These are phyloP conservation scores for Metellina segmentata DNA, from an alignment of 2,888 invertebrate species.

Conservation along the genomic window DNA sequence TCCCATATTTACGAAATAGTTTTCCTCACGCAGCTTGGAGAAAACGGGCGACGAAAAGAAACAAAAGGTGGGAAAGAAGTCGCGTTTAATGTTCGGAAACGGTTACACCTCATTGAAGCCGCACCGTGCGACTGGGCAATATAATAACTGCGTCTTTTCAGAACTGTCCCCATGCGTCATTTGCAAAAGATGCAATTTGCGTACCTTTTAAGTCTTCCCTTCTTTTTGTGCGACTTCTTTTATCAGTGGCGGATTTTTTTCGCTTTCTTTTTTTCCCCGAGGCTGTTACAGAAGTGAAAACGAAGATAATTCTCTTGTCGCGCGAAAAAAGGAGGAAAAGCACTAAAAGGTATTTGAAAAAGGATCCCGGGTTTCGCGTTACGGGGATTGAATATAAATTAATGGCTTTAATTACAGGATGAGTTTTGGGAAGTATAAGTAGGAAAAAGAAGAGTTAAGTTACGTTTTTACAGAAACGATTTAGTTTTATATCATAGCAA, in stretches of 20 bases:
- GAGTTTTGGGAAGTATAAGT: background rate
- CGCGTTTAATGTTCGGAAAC: conserved; percentile 19
- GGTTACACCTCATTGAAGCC: conserved; percentile 28
- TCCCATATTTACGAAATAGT: background rate
- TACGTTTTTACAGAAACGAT: background rate
- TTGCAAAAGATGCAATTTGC: conserved; percentile 28
- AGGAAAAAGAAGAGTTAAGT: background rate
- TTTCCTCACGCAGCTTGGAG: conserved; percentile 12
- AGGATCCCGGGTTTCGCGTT: background rate
- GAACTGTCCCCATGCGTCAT: conserved; percentile 15
- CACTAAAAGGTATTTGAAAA: background rate
- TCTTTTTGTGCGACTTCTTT: background rate
- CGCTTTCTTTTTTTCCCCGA: too few species aligned
- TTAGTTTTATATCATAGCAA: too few species aligned
- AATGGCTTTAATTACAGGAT: background rate
- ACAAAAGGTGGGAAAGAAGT: conserved; percentile 1
- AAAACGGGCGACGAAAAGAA: background rate
- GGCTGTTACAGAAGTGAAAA: background rate
- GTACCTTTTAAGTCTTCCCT: background rate
- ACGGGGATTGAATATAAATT: background rate
- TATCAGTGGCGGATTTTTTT: background rate
- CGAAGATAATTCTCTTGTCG: background rate
- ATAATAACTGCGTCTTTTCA: background rate
- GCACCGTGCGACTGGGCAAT: background rate
- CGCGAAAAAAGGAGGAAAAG: background rate